Conservation (phyloP, 2,888 invertebrate species). For the Chloroclysta siterata region DNA sequence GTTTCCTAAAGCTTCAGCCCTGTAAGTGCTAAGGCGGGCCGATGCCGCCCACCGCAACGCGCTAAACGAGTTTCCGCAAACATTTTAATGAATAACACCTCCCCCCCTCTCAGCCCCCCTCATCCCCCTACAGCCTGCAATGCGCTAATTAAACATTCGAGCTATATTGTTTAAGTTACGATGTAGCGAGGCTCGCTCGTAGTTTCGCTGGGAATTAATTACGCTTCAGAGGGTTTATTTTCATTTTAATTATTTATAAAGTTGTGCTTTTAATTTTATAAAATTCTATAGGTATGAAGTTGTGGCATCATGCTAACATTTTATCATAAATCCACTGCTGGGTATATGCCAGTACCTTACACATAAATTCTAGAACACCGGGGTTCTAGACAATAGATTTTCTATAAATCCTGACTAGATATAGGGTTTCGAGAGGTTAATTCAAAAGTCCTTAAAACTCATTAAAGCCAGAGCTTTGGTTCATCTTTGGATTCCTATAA, state of each 20-base stretch:
- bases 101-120: conserved; percentile 46
- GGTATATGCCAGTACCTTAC: no score
- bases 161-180: conserved; percentile 80
- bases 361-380: no score
- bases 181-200: conserved; percentile 55
- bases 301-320: no score
- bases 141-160: conserved; percentile 84
- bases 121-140: conserved; percentile 63
- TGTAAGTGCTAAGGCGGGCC: conserved; percentile 48
- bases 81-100: conserved; percentile 85
- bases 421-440: no score
- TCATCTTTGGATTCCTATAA: no score
- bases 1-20: conserved; percentile 45
- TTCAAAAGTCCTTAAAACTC: no score
- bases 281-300: not conserved
- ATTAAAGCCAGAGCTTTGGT: no score
- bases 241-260: conserved; percentile 22
- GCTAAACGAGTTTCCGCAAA: conserved; percentile 84
- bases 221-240: conserved; percentile 37
- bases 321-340: no score
- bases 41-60: conserved; percentile 70
- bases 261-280: conserved; percentile 12
- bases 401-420: no score
- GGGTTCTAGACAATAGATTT: no score
- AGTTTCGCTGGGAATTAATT: conserved; percentile 58